Evolutionary conservation across 2,888 invertebrate species (phyloP).

Genomic region (Drosophila diplacantha): DNA sequence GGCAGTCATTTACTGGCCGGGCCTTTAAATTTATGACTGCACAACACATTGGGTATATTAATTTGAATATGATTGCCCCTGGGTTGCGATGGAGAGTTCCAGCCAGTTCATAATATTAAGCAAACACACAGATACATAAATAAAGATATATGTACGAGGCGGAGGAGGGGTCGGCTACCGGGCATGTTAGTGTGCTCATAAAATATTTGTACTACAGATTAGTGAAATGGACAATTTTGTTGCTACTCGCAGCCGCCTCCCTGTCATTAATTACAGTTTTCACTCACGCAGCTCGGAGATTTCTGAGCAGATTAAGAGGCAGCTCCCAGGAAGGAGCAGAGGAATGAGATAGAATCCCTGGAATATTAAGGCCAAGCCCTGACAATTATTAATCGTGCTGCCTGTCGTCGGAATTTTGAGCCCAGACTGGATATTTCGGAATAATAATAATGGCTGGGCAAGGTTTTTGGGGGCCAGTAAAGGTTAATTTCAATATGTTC

Average conservation of each 20-base stretch:
- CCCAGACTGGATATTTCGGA: background rate
- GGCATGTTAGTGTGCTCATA: conserved; percentile 54
- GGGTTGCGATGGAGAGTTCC: conserved; percentile 44
- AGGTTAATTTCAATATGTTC: background rate
- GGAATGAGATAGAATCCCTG: conserved; percentile 7
- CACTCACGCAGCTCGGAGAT: conserved; percentile 46
- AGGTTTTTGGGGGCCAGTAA: background rate
- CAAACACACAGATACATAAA: conserved; percentile 25
- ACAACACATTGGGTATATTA: conserved; percentile 73
- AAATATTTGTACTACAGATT: conserved; percentile 70
- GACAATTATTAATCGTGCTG: conserved; percentile 71
- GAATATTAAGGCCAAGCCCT: conserved; percentile 41
- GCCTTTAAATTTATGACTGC: conserved; percentile 65
- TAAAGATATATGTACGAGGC: conserved; percentile 14
- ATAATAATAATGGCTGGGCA: background rate
- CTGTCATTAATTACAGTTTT: conserved; percentile 69
- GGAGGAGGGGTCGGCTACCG: background rate
- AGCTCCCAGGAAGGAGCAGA: background rate
- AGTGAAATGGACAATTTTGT: conserved; percentile 68
- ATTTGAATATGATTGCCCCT: conserved; percentile 72
- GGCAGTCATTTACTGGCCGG: conserved; percentile 33
- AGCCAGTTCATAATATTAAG: conserved; percentile 64
- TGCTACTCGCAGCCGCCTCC: conserved; percentile 35
- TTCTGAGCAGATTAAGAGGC: conserved; percentile 19
- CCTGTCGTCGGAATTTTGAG: conserved; percentile 42